A percentile compares a stretch with the other conserved stretches of the same genome.
phyloP scores from a whole-genome alignment of 1,140 invertebrate species.

The Tetragonula clypearis region DNA sequence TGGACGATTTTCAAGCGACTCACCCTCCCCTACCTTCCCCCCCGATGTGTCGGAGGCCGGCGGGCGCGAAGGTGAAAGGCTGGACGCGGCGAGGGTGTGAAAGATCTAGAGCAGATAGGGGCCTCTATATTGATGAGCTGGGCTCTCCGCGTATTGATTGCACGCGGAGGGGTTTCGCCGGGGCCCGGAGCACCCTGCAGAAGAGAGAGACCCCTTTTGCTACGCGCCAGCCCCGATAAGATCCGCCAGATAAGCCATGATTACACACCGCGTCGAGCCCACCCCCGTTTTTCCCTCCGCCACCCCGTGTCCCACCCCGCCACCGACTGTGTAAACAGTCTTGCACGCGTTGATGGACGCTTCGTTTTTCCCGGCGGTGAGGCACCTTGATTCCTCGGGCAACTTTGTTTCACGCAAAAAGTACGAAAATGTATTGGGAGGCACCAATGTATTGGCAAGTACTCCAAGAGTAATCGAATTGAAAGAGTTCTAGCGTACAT shows the following conservation, averaged over 20 bases:
- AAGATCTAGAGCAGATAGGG: constrained; percentile 70
- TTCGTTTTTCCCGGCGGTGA: background rate
- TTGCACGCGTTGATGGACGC: constrained; percentile 6
- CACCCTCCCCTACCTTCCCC: background rate
- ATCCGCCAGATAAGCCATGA: constrained; percentile 79
- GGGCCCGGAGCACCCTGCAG: constrained; percentile 57
- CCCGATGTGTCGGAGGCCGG: background rate
- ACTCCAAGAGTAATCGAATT: too few species aligned
- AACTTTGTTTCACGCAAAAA: too few species aligned
- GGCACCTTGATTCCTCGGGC: too few species aligned
- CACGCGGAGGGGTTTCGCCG: constrained; percentile 42
- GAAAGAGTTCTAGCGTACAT: too few species aligned
- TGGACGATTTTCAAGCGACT: constrained; percentile 44
- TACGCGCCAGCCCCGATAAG: constrained; percentile 63
- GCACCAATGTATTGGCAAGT: too few species aligned
- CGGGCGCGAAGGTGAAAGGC: constrained; percentile 63
- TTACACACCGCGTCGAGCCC: constrained; percentile 69
- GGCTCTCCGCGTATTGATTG: constrained; percentile 78
- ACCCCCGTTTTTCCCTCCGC: constrained; percentile 47
- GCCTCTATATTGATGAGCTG: constrained; percentile 66
- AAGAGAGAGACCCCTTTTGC: constrained; percentile 62
- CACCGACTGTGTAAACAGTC: constrained; percentile 14
- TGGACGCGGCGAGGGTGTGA: constrained; percentile 66
- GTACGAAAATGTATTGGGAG: too few species aligned
- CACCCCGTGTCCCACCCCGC: background rate